phyloP scores from a whole-genome alignment of 1,140 invertebrate genomes.

The Panagrolaimus sp. region DNA sequence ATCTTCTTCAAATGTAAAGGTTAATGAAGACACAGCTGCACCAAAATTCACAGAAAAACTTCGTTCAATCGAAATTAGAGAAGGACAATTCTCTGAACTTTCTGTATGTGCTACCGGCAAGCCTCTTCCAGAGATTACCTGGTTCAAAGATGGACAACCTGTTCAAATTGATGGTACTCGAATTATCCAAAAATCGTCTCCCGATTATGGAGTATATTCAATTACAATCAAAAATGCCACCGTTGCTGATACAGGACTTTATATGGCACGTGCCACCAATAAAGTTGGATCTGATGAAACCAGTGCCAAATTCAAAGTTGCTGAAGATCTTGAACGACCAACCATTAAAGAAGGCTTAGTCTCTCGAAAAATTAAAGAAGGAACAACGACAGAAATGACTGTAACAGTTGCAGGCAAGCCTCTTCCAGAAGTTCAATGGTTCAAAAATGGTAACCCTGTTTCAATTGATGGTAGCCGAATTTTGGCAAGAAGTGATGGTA shows the following conservation, averaged over 20 bases:
- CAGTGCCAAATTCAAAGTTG: conserved; percentile 36
- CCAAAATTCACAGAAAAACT: conserved; percentile 57
- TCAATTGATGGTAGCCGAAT: conserved; percentile 62
- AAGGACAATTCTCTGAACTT: conserved; percentile 37
- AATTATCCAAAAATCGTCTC: conserved; percentile 41
- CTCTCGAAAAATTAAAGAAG: conserved; percentile 64
- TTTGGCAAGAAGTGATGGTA: conserved; percentile 61
- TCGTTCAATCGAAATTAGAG: conserved; percentile 48
- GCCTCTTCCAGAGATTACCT: conserved; percentile 57
- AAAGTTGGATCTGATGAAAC: conserved; percentile 37
- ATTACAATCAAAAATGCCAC: conserved; percentile 60
- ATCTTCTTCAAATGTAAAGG: conserved; percentile 41
- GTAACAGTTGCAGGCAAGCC: conserved; percentile 75
- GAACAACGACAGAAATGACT: conserved; percentile 70
- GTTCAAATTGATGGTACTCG: conserved; percentile 64
- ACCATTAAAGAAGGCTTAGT: conserved; percentile 41
- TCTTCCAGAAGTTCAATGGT: conserved; percentile 73
- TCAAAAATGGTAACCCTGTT: conserved; percentile 70
- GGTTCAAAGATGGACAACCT: conserved; percentile 59
- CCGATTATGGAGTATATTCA: conserved; percentile 54
- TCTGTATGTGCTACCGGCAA: conserved; percentile 48
- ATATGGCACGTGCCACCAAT: conserved; percentile 46
- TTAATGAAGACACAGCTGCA: conserved; percentile 62
- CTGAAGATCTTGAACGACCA: conserved; percentile 40
- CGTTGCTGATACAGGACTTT: conserved; percentile 33